Percentiles rank a stretch among this genome's conserved stretches.
These are phyloP conservation scores for Chitala chitala DNA, from an alignment of 2,113 vertebrate species.

Conservation along the genomic window DNA sequence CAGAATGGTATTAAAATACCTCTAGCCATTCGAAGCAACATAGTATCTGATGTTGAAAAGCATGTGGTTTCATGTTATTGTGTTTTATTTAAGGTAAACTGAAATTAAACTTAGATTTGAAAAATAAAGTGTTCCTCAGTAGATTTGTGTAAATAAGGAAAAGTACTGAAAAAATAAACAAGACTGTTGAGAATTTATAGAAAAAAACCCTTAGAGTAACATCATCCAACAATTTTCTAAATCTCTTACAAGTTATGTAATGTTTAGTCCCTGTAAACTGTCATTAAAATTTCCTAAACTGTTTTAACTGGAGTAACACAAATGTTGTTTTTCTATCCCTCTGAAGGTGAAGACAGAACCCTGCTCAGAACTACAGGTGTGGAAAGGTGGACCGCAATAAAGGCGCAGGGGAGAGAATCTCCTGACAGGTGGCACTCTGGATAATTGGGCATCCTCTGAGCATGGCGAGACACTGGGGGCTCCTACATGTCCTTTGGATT, in stretches of 20 bases:
- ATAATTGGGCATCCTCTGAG: conserved; percentile 32
- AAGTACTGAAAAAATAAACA: conserved; percentile 16
- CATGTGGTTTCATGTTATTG: background rate
- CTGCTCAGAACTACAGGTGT: conserved; percentile 33
- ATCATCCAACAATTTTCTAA: background rate
- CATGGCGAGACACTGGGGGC: conserved; percentile 47
- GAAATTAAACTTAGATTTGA: background rate
- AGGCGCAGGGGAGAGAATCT: background rate
- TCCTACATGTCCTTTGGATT: conserved; percentile 54
- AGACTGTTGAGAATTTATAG: background rate
- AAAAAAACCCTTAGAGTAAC: background rate
- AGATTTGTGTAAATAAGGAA: conserved; percentile 7
- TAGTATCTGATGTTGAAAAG: conserved; percentile 1
- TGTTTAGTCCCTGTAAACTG: background rate
- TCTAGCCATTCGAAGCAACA: too few species aligned
- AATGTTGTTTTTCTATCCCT: background rate
- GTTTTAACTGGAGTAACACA: background rate
- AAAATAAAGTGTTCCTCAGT: conserved; percentile 12
- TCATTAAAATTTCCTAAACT: background rate
- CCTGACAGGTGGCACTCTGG: background rate
- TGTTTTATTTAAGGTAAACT: background rate
- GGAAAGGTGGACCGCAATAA: background rate
- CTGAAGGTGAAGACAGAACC: background rate
- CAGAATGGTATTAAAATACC: background rate
- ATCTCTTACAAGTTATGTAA: background rate